phyloP scores from a whole-genome alignment of 2,888 invertebrate genomes.

The Drosophila setosimentum region DNA sequence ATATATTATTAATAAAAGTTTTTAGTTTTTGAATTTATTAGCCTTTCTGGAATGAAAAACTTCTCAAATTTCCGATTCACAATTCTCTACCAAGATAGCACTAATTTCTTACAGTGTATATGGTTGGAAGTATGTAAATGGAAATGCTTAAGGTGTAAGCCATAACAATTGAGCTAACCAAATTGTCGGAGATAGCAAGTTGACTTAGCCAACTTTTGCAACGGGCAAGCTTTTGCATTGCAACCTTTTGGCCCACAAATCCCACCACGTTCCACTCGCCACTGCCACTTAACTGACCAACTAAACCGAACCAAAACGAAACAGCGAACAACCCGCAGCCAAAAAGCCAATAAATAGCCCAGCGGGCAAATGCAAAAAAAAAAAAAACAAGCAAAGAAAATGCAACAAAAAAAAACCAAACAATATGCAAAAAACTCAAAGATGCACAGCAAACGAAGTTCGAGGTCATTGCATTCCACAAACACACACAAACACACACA shows the following conservation, averaged over 20 bases:
- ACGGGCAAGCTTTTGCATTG: constrained; percentile 1
- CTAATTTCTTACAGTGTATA: background rate
- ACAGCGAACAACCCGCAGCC: constrained; percentile 34
- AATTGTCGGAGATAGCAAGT: constrained; percentile 41
- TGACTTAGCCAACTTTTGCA: constrained; percentile 24
- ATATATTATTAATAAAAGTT: no score
- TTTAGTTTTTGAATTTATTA: background rate
- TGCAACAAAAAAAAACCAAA: constrained; percentile 11
- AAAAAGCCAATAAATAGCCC: constrained; percentile 60
- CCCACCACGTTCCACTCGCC: constrained; percentile 36
- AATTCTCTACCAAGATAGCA: background rate
- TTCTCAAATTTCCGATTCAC: background rate
- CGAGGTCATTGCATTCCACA: constrained; percentile 80
- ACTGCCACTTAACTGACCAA: constrained; percentile 53
- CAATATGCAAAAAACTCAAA: constrained; percentile 55
- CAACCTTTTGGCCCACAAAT: constrained; percentile 59
- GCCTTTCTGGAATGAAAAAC: background rate
- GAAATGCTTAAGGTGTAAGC: constrained; percentile 30
- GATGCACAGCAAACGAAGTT: constrained; percentile 75
- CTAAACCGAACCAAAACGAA: constrained; percentile 40
- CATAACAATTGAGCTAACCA: constrained; percentile 36
- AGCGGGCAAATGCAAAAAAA: constrained; percentile 45
- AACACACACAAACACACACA: constrained; percentile 15
- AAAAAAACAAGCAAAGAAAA: constrained; percentile 11
- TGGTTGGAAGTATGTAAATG: background rate